Base-by-base conservation (phyloP, 37 sponge, comb jelly and placozoan genomes). In the Aplysina aerophoba region DNA sequence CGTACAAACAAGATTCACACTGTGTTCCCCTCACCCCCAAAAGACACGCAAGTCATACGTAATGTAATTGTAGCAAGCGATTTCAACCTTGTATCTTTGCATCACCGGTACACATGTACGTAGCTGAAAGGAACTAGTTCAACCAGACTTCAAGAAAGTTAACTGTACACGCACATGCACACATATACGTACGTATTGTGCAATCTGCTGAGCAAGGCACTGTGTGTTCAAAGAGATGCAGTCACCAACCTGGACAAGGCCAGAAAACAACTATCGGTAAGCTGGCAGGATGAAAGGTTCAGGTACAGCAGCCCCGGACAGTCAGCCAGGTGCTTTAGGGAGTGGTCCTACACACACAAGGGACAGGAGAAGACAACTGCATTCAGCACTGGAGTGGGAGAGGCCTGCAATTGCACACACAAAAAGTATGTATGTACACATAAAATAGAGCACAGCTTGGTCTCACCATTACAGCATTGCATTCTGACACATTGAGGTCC, bases 401-500 rank as follows among this genome's bases (percentile, higher is more conserved):
- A 13, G 63, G 27, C 25, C 54, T 78, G 39, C 14, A 11, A 27
- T 34, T 6, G 24, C 20, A 75, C 11, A 11, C 14, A 75, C 78
- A 36, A 2, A 41, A 17, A 75, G 53, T 71, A 36, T 8, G 12
- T 40, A 36, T 40, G 39, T 44, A 50, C 25, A 75, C 50, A 50
- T 38, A 12, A 30, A 50, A 15, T 3, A 36, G 25, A 40, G 16
- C 13, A 4, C 27, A 80, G n/a, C n/a, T 55, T 25, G 39, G 14
- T 67, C 82, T 79, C 56, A 91, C 95, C 50, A 37, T 88, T 6
- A 92, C 39, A 74, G 55, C 69, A 20, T 56, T 24, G 59, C 81
- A 90, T 37, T 96, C 99, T 12, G 97, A 96, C 53, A 98, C 69
- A 58, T 96, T 98, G 37, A 98, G 88, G 50, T 98, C 99, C 64